Base-by-base conservation (phyloP, 1,140 invertebrate genomes). In the Psix sp. region DNA sequence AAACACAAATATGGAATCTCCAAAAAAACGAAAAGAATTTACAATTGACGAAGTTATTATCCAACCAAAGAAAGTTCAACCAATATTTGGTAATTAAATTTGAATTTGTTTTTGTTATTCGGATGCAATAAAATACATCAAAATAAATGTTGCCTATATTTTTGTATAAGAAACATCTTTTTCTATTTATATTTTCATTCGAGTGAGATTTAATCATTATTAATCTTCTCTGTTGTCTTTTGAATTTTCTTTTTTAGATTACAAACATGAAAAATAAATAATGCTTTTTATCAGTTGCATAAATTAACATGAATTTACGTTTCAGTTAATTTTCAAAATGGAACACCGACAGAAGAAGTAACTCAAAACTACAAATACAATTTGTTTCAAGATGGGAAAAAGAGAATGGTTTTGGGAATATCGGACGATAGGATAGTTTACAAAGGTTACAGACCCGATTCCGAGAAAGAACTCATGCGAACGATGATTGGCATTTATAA, bases 401-500 rank as follows among this genome's bases (percentile, higher is more conserved):
- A 51, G 0, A 57, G 80, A 0, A 80, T 79, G 65, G 77, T 84
- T 5, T 20, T 87, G 15, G 85, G 78, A 10, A 52, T 87, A 13
- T 84, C 85, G 5, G 83, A 81, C 59, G 77, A 79, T 14, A 72
- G 80, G n/a, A 74, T 82, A 21, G 84, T 87, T 21, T 87, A 86
- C 11, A 82, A 78, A 67, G 85, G 86, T 26, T 75, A 78, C 18
- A 82, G 74, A 36, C 82, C 82, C 6, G 71, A 86, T 40, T 20
- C 33, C 3, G 39, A 56, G 0, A 70, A 85, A 33, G 75, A 84
- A 11, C 33, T 70, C 5, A 79, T 75, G 5, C 74, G 78, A 2
- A 86, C 78, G 3, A 84, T 87, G 84, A 43, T 86, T 10, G 84
- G 84, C 1, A 51, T 87, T 33, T 84, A 77, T 17, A 86, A 87